A percentile compares a stretch with the other conserved stretches of the same genome.
phyloP scores from a whole-genome alignment of 2,797 vertebrate species.

The Antennarius maculatus region DNA sequence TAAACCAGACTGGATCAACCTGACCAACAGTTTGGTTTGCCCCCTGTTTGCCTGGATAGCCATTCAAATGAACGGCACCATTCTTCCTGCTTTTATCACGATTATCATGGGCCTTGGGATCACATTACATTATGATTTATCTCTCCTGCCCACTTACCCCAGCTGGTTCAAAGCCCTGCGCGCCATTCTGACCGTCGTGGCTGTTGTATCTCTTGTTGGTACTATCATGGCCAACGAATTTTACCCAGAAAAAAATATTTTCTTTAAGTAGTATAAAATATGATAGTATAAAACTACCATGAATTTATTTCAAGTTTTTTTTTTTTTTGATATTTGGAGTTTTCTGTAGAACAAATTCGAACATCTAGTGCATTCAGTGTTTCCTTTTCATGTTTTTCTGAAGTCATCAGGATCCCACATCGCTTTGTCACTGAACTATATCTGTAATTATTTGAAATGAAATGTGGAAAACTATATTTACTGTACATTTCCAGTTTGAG shows the following conservation, averaged over 20 bases:
- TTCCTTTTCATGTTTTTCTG: neutral
- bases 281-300: neutral
- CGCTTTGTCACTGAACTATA: neutral
- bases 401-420: too few species aligned
- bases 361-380: too few species aligned
- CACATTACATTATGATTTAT: constrained; percentile 86
- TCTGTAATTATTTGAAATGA: too few species aligned
- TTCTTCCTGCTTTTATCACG: constrained; percentile 64
- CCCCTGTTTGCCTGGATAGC: constrained; percentile 86
- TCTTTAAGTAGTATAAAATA: constrained; percentile 21
- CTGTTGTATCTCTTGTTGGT: constrained; percentile 79
- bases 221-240: constrained; percentile 55
- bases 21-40: constrained; percentile 84
- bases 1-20: constrained; percentile 90
- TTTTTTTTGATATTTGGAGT: neutral
- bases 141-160: constrained; percentile 89
- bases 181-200: constrained; percentile 81
- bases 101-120: constrained; percentile 85
- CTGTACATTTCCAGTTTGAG: neutral
- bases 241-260: constrained; percentile 78
- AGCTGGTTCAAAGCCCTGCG: constrained; percentile 91
- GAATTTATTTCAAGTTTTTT: neutral
- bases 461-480: too few species aligned
- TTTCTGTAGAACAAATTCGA: too few species aligned
- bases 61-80: constrained; percentile 80